Evolutionary conservation across 2,113 vertebrate genomes (phyloP).

Genomic region (Chlorodrepanis virens): DNA sequence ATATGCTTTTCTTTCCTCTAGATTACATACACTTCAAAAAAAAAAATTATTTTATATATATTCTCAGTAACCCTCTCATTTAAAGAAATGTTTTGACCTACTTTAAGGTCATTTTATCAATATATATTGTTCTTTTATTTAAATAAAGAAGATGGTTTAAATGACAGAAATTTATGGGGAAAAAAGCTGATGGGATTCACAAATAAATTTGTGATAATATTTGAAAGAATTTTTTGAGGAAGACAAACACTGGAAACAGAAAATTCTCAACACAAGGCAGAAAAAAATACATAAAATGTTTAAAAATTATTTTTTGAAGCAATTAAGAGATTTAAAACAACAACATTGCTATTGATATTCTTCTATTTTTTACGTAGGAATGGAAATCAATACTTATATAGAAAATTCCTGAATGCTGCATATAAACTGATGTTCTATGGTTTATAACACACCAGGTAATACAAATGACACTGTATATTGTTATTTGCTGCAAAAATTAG

Average conservation of each 20-base stretch:
- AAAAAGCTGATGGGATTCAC: neutral
- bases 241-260: neutral
- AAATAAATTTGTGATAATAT: neutral
- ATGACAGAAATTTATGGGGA: neutral
- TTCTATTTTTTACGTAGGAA: neutral
- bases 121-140: neutral
- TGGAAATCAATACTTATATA: neutral
- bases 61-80: neutral
- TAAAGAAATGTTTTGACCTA: neutral
- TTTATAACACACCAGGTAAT: neutral
- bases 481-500: neutral
- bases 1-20: neutral
- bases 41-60: neutral
- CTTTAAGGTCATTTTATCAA: neutral
- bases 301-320: neutral
- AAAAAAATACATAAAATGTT: neutral
- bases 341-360: neutral
- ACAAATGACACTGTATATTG: neutral
- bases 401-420: neutral
- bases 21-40: neutral
- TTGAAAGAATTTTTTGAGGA: neutral
- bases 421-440: neutral
- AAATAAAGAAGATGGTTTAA: neutral
- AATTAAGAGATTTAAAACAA: neutral
- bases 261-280: neutral